phyloP scores from a whole-genome alignment of 2,888 invertebrate genomes.

The Phorcus lineatus region DNA sequence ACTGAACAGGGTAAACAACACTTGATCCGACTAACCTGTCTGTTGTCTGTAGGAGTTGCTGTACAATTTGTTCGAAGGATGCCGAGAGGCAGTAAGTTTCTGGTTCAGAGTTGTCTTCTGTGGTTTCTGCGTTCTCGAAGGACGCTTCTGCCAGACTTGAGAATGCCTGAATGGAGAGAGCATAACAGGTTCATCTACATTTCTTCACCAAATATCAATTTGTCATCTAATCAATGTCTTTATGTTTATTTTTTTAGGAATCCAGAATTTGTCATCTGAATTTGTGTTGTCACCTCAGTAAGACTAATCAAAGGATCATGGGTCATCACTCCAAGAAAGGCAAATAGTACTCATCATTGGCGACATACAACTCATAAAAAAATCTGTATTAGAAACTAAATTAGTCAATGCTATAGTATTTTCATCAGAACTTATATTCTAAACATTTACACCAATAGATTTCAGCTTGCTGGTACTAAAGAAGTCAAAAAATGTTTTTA shows the following conservation, averaged over 20 bases:
- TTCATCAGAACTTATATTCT: no score
- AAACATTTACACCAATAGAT: no score
- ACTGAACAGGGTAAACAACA: no score
- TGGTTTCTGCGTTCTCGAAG: constrained; percentile 86
- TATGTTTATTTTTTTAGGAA: no score
- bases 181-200: not conserved
- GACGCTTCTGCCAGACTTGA: constrained; percentile 97
- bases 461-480: no score
- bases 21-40: constrained; percentile 83
- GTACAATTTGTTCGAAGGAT: constrained; percentile 95
- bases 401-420: no score
- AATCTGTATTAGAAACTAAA: no score
- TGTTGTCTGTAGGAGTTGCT: constrained; percentile 92
- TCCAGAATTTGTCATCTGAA: no score
- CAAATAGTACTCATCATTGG: constrained; percentile 19
- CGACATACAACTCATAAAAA: not conserved
- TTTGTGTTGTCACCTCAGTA: constrained; percentile 11
- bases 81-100: constrained; percentile 94
- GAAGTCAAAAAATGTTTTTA: no score
- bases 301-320: constrained; percentile 10
- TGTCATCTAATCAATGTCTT: no score
- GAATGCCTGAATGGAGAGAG: constrained; percentile 80
- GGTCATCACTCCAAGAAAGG: constrained; percentile 15
- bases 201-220: no score
- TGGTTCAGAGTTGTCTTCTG: constrained; percentile 80